These are phyloP conservation scores for Idris sp. DNA, from an alignment of 1,140 invertebrate genomes.

Conservation along the genomic window DNA sequence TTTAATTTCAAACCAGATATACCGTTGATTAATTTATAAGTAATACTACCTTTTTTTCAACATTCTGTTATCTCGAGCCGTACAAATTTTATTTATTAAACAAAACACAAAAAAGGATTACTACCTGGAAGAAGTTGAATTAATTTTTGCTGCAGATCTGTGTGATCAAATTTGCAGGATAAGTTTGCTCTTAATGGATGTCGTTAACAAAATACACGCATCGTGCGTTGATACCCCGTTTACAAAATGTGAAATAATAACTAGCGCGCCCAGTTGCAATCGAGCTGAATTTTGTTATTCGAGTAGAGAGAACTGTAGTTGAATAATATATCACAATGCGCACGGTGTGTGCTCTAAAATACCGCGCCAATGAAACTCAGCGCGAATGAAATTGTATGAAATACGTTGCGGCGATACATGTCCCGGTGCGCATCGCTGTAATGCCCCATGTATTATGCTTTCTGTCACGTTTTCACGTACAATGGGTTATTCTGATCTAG, in stretches of 20 bases:
- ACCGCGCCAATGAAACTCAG: constrained; percentile 21
- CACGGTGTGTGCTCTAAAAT: constrained; percentile 9
- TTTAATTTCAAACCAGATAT: constrained; percentile 34
- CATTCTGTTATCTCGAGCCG: too few species aligned
- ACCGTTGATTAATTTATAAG: constrained; percentile 43
- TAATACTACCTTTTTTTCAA: constrained; percentile 1
- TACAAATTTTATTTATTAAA: too few species aligned
- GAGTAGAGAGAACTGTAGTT: constrained; percentile 6
- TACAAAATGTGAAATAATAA: constrained; percentile 30
- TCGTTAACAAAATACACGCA: constrained; percentile 3
- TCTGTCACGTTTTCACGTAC: constrained; percentile 48
- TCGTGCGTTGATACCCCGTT: constrained; percentile 7
- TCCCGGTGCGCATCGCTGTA: constrained; percentile 38
- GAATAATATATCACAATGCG: constrained; percentile 39
- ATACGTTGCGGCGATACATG: constrained; percentile 25
- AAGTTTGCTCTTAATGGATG: not conserved
- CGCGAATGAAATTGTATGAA: constrained; percentile 49
- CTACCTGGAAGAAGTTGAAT: too few species aligned
- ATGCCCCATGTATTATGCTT: constrained; percentile 58
- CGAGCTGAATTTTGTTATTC: constrained; percentile 36
- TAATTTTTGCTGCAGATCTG: too few species aligned
- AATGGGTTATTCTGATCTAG: constrained; percentile 53
- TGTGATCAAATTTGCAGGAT: too few species aligned
- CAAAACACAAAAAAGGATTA: too few species aligned
- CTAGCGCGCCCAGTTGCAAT: constrained; percentile 14